Evolutionary conservation across 2,888 invertebrate species (phyloP).

Genomic region (Morinoia aosen): DNA sequence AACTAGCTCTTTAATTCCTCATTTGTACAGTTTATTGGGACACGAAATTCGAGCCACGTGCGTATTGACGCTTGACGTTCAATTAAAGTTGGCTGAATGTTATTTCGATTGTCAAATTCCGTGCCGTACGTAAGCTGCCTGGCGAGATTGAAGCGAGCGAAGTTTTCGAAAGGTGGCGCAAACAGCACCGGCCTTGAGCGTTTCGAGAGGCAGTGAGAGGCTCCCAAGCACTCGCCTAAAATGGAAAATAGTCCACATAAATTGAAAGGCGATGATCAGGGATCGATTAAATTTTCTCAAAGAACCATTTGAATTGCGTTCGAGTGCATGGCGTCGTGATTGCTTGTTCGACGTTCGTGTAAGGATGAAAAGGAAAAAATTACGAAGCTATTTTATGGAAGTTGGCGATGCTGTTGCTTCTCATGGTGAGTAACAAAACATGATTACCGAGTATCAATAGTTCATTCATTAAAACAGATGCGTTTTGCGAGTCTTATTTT

Average conservation of each 20-base stretch:
- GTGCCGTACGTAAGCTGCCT: not conserved
- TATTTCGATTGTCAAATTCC: slow-evolving; percentile 1
- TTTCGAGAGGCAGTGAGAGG: not conserved
- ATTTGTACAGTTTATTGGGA: not conserved
- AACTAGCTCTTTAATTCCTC: no score
- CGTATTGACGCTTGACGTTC: not conserved
- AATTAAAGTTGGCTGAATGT: not conserved
- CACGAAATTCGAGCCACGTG: not conserved
- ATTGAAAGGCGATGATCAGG: not conserved
- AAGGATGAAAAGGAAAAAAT: not conserved
- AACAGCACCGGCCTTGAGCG: not conserved
- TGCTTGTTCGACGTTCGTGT: not conserved
- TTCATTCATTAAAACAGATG: not conserved
- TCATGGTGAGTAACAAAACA: not conserved
- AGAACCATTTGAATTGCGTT: not conserved
- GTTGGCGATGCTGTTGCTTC: not conserved
- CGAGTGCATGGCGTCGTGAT: not conserved
- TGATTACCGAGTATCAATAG: not conserved
- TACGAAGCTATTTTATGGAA: not conserved
- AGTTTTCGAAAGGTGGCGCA: not conserved
- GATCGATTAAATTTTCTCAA: not conserved
- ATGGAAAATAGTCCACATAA: not conserved
- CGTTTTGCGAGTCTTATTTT: not conserved
- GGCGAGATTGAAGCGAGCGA: not conserved
- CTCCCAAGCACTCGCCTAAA: not conserved